A percentile compares a stretch with the other conserved stretches of the same genome.
These are phyloP conservation scores for Mohoua ochrocephala DNA, from an alignment of 2,113 vertebrate genomes.

Conservation along the genomic window DNA sequence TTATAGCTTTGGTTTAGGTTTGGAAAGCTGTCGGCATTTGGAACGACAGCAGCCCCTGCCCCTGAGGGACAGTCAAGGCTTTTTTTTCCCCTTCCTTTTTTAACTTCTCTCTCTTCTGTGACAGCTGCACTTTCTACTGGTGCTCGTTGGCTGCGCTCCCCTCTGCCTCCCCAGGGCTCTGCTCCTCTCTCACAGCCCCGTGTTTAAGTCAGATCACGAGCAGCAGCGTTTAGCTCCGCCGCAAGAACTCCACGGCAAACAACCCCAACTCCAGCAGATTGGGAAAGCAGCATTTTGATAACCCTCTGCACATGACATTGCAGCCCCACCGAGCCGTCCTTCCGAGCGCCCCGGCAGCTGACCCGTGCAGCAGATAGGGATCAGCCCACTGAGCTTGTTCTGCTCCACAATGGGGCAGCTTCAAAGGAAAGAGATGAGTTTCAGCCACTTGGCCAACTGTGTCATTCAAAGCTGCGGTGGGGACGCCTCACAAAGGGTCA, in stretches of 20 bases:
- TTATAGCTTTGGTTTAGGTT: slow-evolving; percentile 66
- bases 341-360: neutral
- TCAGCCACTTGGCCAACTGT: neutral
- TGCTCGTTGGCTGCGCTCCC: slow-evolving; percentile 11
- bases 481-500: neutral
- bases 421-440: neutral
- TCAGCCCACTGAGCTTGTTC: neutral
- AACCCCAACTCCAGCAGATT: neutral
- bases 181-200: neutral
- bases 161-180: slow-evolving; percentile 4
- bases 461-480: neutral
- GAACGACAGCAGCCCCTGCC: slow-evolving; percentile 61
- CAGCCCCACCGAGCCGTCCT: neutral
- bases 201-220: neutral
- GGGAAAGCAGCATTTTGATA: neutral
- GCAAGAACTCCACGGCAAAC: neutral
- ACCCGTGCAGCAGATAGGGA: neutral
- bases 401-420: neutral
- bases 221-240: neutral
- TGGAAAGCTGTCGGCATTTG: slow-evolving; percentile 68
- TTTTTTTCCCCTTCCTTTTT: slow-evolving; percentile 12
- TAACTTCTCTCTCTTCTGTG: slow-evolving; percentile 55
- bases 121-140: slow-evolving; percentile 60
- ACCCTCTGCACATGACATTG: neutral
- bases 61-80: slow-evolving; percentile 55